phyloP scores from a whole-genome alignment of 2,797 vertebrate species.

The Brachyrhaphis roseni region DNA sequence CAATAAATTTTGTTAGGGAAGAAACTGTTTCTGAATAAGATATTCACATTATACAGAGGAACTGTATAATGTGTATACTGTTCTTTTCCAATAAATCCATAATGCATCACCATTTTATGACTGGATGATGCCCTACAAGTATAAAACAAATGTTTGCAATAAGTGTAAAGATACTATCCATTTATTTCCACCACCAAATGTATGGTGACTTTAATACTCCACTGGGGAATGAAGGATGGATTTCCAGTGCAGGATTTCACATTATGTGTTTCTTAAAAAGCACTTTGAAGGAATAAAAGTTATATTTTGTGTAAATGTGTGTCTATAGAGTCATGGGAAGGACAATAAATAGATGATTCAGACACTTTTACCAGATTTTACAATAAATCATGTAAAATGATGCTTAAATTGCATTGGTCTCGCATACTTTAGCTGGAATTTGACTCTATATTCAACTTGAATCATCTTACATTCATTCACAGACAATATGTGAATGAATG shows the following conservation, averaged over 20 bases:
- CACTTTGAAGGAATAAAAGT: not conserved
- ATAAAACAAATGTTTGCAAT: slow-evolving; percentile 38
- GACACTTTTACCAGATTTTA: not conserved
- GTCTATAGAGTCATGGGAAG: not conserved
- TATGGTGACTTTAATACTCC: not conserved
- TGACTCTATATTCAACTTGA: not conserved
- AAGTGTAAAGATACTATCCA: slow-evolving; percentile 15
- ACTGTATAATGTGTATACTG: slow-evolving; percentile 1
- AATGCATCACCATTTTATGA: slow-evolving; percentile 25
- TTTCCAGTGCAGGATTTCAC: not conserved
- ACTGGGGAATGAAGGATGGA: not conserved
- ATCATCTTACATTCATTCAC: not conserved
- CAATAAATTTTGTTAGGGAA: not conserved
- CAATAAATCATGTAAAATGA: too few relatives aligned
- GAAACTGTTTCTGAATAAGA: slow-evolving; percentile 22
- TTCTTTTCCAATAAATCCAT: slow-evolving; percentile 49
- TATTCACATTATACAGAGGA: slow-evolving; percentile 8
- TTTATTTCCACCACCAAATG: not conserved
- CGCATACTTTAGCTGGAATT: not conserved
- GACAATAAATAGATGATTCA: not conserved
- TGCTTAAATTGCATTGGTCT: not conserved
- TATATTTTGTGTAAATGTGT: not conserved
- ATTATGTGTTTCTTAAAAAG: not conserved
- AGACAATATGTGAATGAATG: not conserved
- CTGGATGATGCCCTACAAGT: slow-evolving; percentile 37